Evolutionary conservation across 1,140 invertebrate genomes (phyloP).

Genomic region (Forficula auricularia): DNA sequence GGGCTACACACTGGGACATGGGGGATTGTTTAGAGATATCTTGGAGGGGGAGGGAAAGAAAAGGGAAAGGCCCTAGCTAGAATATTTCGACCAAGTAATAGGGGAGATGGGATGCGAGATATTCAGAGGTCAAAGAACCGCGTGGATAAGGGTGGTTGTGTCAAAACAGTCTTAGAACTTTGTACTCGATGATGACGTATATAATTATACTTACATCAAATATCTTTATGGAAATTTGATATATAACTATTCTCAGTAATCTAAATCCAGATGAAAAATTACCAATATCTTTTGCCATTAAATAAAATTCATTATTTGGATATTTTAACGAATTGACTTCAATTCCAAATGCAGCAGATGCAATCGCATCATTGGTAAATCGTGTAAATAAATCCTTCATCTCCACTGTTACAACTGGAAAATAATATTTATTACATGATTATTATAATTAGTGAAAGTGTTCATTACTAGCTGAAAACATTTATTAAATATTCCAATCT

Average conservation of each 20-base stretch:
- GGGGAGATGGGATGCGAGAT: too few relatives aligned
- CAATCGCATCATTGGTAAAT: constrained; percentile 32
- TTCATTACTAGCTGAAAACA: too few relatives aligned
- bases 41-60: too few relatives aligned
- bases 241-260: background rate
- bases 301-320: constrained; percentile 16
- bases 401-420: constrained; percentile 19
- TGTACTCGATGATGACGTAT: constrained; percentile 22
- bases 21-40: too few relatives aligned
- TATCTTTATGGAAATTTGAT: too few relatives aligned
- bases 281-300: constrained; percentile 12
- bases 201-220: constrained; percentile 13
- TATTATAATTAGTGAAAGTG: too few relatives aligned
- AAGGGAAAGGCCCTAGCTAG: too few relatives aligned
- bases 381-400: constrained; percentile 27
- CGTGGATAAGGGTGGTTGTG: too few relatives aligned
- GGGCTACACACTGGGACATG: too few relatives aligned
- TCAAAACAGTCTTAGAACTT: constrained; percentile 26
- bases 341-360: constrained; percentile 31
- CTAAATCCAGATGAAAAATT: constrained; percentile 6
- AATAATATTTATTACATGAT: background rate
- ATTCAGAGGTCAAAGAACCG: too few relatives aligned
- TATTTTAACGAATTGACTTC: constrained; percentile 25
- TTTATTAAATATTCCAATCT: too few relatives aligned
- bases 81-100: too few relatives aligned